Evolutionary conservation across 2,888 invertebrate genomes (phyloP), one percentile per base, ranked within the genome.

Genomic region (Thymelicus lineola): DNA sequence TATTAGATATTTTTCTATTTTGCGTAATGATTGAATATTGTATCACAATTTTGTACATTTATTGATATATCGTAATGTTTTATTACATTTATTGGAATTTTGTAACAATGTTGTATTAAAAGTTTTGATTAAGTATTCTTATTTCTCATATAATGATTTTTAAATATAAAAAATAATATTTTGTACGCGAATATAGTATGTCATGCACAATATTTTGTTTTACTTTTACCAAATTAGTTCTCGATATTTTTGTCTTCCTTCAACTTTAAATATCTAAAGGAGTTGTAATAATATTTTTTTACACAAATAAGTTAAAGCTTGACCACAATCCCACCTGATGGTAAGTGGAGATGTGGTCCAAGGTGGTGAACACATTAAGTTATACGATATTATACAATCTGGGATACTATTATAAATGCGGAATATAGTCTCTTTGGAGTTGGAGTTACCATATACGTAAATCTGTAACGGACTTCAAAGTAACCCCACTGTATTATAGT

Each of bases 141-240:
- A 38, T 65, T 80, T 79, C 77, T 77, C 77, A 79, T 75, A 70
- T 77, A 81, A 80, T 82, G 79, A 81, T 76, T 81, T 84, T 80
- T 83, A 79, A 80, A 79, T 71, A 70, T 59, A 63, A 75, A 76
- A 73, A 66, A 77, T 76, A 66, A 83, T 87, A 87, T 88, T 89
- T 88, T 89, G 80, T 86, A 88, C 82, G 79, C 83, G 80, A 86
- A 82, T 85, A 86, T 83, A 87, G 72, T 74, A 77, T 73, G 69
- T 74, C 70, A 74, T 62, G 71, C 71, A 70, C 20, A 66, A 58
- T 66, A 14, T 15, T 10, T 50, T 38, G 57, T 72, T 72, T 72
- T 64, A 72, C 66, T 53, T 53, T 71, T 12, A 42, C 10, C 9
- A 42, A 53, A 46, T 35, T 12, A 50, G 5, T 10, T 20, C 20